phyloP scores from a whole-genome alignment of 1,140 invertebrate species.

The Papilio xuthus region DNA sequence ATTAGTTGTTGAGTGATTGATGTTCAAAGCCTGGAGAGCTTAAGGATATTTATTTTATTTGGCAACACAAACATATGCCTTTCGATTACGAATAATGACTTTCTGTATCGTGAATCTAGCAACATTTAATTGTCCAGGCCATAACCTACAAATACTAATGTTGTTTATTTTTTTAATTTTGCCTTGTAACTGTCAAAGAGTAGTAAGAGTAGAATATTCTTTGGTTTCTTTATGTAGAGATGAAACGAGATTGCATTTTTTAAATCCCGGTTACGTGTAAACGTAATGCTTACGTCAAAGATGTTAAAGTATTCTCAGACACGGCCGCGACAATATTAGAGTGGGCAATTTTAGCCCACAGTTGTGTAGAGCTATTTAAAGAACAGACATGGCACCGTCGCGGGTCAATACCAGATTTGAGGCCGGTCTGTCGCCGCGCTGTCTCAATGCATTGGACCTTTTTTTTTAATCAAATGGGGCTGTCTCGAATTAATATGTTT shows the following conservation, averaged over 20 bases:
- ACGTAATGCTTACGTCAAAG: constrained; percentile 20
- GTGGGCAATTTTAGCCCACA: constrained; percentile 11
- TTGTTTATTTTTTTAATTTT: too few relatives aligned
- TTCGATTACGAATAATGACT: too few relatives aligned
- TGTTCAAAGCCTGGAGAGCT: neutral
- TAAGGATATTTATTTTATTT: neutral
- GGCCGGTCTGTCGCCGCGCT: constrained; percentile 40
- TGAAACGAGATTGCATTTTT: neutral
- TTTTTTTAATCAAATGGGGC: constrained; percentile 33
- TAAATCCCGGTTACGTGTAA: neutral
- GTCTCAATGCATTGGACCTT: constrained; percentile 36
- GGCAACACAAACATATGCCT: too few relatives aligned
- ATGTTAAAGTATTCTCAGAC: constrained; percentile 19
- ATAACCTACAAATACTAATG: too few relatives aligned
- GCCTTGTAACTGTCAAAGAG: too few relatives aligned
- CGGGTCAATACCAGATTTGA: constrained; percentile 26
- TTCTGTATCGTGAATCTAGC: too few relatives aligned
- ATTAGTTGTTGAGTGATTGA: neutral
- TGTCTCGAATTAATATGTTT: neutral
- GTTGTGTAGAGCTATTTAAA: constrained; percentile 12
- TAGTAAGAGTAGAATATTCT: too few relatives aligned
- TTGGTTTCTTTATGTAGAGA: neutral
- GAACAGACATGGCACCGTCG: constrained; percentile 2
- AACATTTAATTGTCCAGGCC: too few relatives aligned
- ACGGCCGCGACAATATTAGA: constrained; percentile 32